Evolutionary conservation across 1,140 invertebrate genomes (phyloP).

Genomic region (Andrena cerasifolii): DNA sequence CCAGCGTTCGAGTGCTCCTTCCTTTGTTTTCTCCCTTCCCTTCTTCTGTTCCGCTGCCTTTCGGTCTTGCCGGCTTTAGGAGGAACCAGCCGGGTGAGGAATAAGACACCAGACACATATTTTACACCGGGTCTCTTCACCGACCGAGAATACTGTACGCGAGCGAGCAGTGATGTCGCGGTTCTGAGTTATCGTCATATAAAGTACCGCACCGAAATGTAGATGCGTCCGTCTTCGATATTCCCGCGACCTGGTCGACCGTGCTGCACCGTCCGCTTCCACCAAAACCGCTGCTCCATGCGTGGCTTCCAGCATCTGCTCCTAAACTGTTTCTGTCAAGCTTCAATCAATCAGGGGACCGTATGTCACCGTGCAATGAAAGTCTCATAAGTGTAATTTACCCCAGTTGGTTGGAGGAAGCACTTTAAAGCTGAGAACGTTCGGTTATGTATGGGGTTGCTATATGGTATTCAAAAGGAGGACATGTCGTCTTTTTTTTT

Average conservation of each 20-base stretch:
- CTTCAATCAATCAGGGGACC: no score
- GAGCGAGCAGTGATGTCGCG: slow-evolving; percentile 63
- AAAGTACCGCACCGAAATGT: slow-evolving; percentile 73
- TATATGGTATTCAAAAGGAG: no score
- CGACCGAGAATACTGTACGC: slow-evolving; percentile 63
- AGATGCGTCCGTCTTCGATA: slow-evolving; percentile 64
- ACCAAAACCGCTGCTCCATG: no score
- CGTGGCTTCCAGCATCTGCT: no score
- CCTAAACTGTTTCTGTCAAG: no score
- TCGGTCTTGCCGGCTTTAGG: slow-evolving; percentile 27
- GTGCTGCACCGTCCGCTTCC: no score
- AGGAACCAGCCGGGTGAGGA: slow-evolving; percentile 78
- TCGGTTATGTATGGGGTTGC: no score
- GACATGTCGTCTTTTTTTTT: no score
- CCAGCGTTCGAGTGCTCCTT: slow-evolving; percentile 2
- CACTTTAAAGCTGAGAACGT: no score
- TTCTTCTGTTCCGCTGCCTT: slow-evolving; percentile 49
- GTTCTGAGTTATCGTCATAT: slow-evolving; percentile 77
- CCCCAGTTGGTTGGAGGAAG: no score
- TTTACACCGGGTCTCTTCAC: slow-evolving; percentile 70
- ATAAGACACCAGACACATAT: slow-evolving; percentile 82
- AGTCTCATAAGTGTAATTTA: no score
- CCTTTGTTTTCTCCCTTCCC: slow-evolving; percentile 49
- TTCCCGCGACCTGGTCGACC: slow-evolving; percentile 11
- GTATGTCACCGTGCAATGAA: no score